Conservation (phyloP, 2,888 invertebrate species). For the Ectobius pallidus region DNA sequence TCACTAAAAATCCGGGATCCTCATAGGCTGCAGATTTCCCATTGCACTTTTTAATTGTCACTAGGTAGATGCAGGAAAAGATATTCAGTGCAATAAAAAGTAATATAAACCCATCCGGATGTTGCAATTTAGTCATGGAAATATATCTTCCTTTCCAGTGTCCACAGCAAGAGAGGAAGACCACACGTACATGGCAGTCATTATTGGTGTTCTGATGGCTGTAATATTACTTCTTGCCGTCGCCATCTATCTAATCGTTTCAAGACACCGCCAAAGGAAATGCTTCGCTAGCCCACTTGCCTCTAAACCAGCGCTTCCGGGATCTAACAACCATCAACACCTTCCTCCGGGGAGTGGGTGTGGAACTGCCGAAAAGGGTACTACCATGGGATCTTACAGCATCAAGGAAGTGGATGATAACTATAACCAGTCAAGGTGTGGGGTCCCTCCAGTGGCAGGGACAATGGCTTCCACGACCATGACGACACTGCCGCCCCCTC, state of each 20-base stretch:
- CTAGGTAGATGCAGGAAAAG: too few species aligned
- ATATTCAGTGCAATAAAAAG: too few species aligned
- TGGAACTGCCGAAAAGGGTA: slow-evolving; percentile 55
- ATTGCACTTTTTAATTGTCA: too few species aligned
- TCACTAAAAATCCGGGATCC: too few species aligned
- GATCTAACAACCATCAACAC: slow-evolving; percentile 51
- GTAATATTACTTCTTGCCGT: slow-evolving; percentile 74
- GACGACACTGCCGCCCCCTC: slow-evolving; percentile 55
- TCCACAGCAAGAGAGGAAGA: slow-evolving; percentile 72
- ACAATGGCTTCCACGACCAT: slow-evolving; percentile 56
- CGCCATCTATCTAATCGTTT: slow-evolving; percentile 73
- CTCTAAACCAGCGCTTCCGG: slow-evolving; percentile 59
- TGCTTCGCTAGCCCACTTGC: slow-evolving; percentile 74
- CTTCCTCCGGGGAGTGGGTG: slow-evolving; percentile 61
- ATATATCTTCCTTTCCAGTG: slow-evolving; percentile 49
- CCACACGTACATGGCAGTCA: slow-evolving; percentile 75
- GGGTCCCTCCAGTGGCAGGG: slow-evolving; percentile 55
- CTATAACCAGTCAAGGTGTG: slow-evolving; percentile 52
- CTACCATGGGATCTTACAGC: slow-evolving; percentile 59
- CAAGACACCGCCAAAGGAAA: slow-evolving; percentile 73
- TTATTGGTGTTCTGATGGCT: slow-evolving; percentile 76
- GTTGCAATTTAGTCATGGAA: too few species aligned
- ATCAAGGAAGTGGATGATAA: slow-evolving; percentile 64
- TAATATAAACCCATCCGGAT: too few species aligned
- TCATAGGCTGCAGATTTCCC: too few species aligned